Conservation (phyloP, 2,797 vertebrate species). For the Hydrocynus forskahlii region DNA sequence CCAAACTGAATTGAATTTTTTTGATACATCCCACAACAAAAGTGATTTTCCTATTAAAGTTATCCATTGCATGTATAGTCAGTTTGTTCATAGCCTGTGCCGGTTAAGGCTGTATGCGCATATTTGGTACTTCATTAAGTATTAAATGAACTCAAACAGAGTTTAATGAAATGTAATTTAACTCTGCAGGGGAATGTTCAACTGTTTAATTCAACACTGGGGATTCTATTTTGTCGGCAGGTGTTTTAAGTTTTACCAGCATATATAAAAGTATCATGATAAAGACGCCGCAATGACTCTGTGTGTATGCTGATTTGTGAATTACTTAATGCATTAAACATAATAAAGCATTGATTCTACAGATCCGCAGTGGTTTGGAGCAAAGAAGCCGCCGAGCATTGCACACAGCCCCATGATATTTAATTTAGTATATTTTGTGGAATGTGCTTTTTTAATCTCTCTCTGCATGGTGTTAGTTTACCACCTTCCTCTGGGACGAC, state of each 20-base stretch:
- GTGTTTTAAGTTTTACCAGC: background rate
- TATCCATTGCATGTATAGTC: background rate
- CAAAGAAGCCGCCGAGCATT: background rate
- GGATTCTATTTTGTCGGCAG: background rate
- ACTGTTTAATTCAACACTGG: background rate
- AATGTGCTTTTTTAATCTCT: slow-evolving; percentile 26
- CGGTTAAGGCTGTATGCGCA: background rate
- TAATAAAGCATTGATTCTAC: slow-evolving; percentile 23
- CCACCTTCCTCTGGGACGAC: slow-evolving; percentile 23
- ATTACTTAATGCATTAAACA: slow-evolving; percentile 39
- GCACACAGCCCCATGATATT: slow-evolving; percentile 16
- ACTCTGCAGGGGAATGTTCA: slow-evolving; percentile 11
- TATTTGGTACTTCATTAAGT: background rate
- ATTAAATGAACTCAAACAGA: background rate
- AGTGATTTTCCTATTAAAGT: background rate
- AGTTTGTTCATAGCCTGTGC: background rate
- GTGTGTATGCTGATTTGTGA: slow-evolving; percentile 12
- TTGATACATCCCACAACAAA: background rate
- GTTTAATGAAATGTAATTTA: background rate
- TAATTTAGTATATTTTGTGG: slow-evolving; percentile 36
- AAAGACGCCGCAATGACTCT: background rate
- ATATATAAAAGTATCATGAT: background rate
- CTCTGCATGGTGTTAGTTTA: slow-evolving; percentile 32
- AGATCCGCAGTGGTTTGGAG: slow-evolving; percentile 22
- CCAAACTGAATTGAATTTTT: background rate